Base-by-base conservation (phyloP, 2,888 invertebrate genomes). In the Sinohyriopsis cumingii region DNA sequence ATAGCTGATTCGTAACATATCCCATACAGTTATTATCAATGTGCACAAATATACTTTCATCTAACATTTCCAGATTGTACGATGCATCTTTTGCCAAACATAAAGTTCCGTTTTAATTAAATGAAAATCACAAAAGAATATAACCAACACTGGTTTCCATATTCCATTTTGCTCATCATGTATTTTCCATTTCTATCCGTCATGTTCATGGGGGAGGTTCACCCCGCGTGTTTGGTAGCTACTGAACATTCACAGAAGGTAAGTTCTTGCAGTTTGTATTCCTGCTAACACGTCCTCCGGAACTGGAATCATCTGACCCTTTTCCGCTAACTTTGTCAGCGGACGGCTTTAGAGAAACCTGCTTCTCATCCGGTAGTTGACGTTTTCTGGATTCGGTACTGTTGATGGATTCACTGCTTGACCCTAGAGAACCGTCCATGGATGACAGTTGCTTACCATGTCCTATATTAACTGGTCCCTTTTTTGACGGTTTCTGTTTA, bases 361-460 rank as follows among this genome's bases (percentile, higher is more conserved):
- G 59, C 63, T 72, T 75, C 3, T 73, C 77, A 22, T 72, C 78
- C 9, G 75, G 72, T n/a, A 77, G 75, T 55, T 79, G 45, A 45
- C 45, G 78, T 68, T 77, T 82, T 12, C 78, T 76, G n/a, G 82
- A 80, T 18, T 66, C 75, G n/a, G 79, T 76, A 60, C 81, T 82
- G 54, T 77, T 76, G 19, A 81, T 73, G 59, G 82, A 82, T 64
- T 82, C 82, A 24, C 71, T 81, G 63, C 82, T 82, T 3, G 82
- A 82, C 53, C 73, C 81, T 22, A 81, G 70, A 19, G 82, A 77
- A 22, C 74, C 79, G 53, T 82, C 82, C n/a, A 72, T 63, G 7
- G 76, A 76, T 3, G 72, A 69, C n/a, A 71, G 53, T 33, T 79
- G 79, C 24, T 74, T 75, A 25, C 69, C 72, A 56, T 76, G 75